These are phyloP conservation scores for Ara ararauna DNA, from an alignment of 2,797 vertebrate genomes.

Conservation along the genomic window DNA sequence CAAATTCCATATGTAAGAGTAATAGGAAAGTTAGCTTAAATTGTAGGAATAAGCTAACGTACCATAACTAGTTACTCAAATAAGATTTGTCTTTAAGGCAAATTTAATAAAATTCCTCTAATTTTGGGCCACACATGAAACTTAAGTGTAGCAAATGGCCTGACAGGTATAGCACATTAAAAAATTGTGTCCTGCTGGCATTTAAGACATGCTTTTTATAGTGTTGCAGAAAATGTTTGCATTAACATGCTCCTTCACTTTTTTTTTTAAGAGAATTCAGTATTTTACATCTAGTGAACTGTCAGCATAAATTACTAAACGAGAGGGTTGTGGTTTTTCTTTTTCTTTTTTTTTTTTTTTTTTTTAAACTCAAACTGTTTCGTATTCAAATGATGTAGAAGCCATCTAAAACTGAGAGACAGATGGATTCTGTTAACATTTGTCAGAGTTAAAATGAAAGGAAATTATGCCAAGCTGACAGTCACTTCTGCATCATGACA, in stretches of 20 bases:
- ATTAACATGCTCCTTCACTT: rapidly evolving
- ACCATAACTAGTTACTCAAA: not conserved
- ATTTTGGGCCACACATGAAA: not conserved
- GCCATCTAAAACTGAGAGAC: not conserved
- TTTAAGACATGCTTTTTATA: not conserved
- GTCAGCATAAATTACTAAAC: not conserved
- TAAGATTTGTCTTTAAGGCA: not conserved
- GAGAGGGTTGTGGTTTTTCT: not conserved
- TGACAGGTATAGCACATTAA: not conserved
- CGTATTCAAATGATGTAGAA: not conserved
- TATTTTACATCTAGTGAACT: not conserved
- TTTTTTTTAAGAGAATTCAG: not conserved
- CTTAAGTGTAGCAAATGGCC: not conserved
- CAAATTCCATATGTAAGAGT: not conserved
- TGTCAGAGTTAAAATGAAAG: not conserved
- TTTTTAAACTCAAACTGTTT: not conserved
- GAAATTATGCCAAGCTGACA: not conserved
- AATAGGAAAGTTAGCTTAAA: not conserved
- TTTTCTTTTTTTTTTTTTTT: no score
- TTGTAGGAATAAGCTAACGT: not conserved
- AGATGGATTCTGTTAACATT: not conserved
- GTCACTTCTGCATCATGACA: not conserved
- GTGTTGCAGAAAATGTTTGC: not conserved
- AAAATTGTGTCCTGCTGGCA: not conserved
- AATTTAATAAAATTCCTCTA: not conserved